phyloP scores from a whole-genome alignment of 1,140 invertebrate species.

The Linepithema humile region DNA sequence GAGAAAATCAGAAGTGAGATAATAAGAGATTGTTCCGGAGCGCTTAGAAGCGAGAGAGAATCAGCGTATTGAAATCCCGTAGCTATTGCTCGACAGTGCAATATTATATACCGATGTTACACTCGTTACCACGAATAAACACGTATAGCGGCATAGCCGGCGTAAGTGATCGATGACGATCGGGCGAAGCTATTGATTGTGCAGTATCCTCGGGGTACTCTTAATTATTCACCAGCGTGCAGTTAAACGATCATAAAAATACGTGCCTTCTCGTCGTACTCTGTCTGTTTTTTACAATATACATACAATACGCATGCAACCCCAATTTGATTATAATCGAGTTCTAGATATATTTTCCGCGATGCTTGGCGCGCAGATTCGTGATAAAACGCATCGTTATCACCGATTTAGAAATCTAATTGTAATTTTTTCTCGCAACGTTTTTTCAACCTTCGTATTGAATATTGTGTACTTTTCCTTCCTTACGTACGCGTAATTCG shows the following conservation, averaged over 20 bases:
- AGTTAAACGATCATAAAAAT: conserved; percentile 28
- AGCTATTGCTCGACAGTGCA: background rate
- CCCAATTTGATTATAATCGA: conserved; percentile 21
- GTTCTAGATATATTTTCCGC: background rate
- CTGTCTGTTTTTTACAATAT: conserved; percentile 15
- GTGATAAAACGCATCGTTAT: background rate
- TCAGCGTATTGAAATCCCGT: background rate
- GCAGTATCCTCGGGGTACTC: background rate
- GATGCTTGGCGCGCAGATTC: background rate
- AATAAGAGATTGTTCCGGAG: background rate
- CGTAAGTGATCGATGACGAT: background rate
- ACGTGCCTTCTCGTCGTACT: conserved; percentile 37
- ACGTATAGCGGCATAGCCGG: background rate
- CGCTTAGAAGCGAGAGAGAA: background rate
- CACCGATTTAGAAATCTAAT: background rate
- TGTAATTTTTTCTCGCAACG: background rate
- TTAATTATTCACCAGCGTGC: conserved; percentile 1
- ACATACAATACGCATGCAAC: background rate
- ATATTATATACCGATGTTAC: background rate
- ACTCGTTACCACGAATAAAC: background rate
- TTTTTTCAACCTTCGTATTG: background rate
- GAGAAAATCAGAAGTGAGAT: background rate
- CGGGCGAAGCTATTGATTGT: background rate
- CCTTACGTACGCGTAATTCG: background rate
- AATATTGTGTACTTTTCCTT: background rate